Base-by-base conservation (phyloP, 2,113 vertebrate species). In the Cyanocitta stelleri region DNA sequence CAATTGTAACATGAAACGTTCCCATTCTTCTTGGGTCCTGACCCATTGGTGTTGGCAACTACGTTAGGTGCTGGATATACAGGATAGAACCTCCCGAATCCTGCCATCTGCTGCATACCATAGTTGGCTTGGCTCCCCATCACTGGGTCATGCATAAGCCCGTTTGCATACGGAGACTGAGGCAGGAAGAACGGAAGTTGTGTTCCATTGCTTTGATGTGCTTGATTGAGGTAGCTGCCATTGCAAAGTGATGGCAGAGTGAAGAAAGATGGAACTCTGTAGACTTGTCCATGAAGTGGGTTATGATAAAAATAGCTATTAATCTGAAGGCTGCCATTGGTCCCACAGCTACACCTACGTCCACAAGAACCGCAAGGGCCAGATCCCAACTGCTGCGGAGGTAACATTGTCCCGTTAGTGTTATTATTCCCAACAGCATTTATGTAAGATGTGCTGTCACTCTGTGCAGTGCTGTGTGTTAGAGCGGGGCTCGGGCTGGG, bases 1-100 rank as follows among this genome's bases (percentile, higher is more conserved):
- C 99, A 99, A 98, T 99, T 99, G 97, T 98, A 99, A 98, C 99
- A 99, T 51, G 99, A 99, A 80, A 99, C 96, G n/a, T 97, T 99
- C 92, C 99, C 99, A 8, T 98, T 99, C 98, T 99, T 99, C 98
- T 99, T 99, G 80, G 98, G 98, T 86, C 98, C 97, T 3, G 98
- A 97, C 90, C 98, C 98, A 95, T 98, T 98, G 88, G 97, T 94
- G 96, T 92, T 97, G 97, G 98, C 98, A 96, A 98, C 97, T 95
- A 98, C 96, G 41, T 97, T 98, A 88, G 98, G 96, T 63, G 98
- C 97, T n/a, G 98, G 98, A 95, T 99, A 99, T 20, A 98, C 85
- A 3, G 98, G 98, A 78, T 98, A 99, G 94, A 98, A 97, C 56
- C 98, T 98, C 94, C 98, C 98, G 90, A 99, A 99, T 26, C 98